These are phyloP conservation scores for Euglossa dilemma DNA, from an alignment of 1,140 invertebrate genomes.

Conservation along the genomic window DNA sequence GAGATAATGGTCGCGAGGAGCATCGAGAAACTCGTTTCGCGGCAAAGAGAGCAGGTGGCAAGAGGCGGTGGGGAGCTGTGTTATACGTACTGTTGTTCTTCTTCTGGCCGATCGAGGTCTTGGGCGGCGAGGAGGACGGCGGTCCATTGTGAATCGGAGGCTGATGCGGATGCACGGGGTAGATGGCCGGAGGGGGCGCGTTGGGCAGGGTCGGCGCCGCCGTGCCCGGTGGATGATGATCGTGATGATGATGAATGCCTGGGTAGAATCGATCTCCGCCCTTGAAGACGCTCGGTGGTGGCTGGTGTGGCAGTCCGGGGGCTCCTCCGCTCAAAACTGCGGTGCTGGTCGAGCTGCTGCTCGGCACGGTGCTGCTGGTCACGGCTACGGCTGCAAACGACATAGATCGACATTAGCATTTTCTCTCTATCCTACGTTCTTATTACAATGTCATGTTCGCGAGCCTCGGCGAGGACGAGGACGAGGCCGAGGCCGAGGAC, in stretches of 20 bases:
- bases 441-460: neutral
- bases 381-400: conserved; percentile 74
- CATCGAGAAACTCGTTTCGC: conserved; percentile 49
- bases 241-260: conserved; percentile 77
- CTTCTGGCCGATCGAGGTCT: conserved; percentile 80
- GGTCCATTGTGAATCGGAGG: conserved; percentile 76
- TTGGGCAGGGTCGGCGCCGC: conserved; percentile 82
- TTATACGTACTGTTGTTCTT: conserved; percentile 82
- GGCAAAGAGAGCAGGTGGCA: conserved; percentile 50
- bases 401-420: conserved; percentile 17
- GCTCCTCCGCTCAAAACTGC: conserved; percentile 82
- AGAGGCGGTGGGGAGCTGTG: conserved; percentile 11
- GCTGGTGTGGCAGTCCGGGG: conserved; percentile 79
- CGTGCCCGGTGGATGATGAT: conserved; percentile 79
- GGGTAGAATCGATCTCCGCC: conserved; percentile 79
- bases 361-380: conserved; percentile 78
- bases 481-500: too few relatives aligned
- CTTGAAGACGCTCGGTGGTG: conserved; percentile 80
- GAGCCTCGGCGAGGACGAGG: neutral
- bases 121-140: conserved; percentile 78
- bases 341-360: conserved; percentile 79
- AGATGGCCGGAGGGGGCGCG: conserved; percentile 80
- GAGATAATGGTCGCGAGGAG: conserved; percentile 51
- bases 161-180: conserved; percentile 79
- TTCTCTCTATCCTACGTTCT: neutral